Evolutionary conservation across 2,113 vertebrate genomes (phyloP), one percentile per base, ranked within the genome.

Genomic region (Rafetus swinhoei): DNA sequence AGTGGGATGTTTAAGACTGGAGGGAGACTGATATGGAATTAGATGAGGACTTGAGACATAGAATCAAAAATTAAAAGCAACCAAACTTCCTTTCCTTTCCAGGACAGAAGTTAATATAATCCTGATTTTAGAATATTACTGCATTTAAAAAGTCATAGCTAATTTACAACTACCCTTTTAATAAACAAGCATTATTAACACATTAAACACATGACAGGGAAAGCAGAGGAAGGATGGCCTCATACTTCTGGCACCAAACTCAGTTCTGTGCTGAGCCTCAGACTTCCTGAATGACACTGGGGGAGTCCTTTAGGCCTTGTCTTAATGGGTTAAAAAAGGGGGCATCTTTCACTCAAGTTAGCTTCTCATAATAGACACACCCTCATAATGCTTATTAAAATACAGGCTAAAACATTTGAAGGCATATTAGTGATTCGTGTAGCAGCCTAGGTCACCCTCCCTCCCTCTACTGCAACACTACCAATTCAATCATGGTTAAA

Each of bases 1-100:
- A 1, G 74, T 94, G 83, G 92, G 92, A 95, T 88, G 92, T 81
- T 95, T 89, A 94, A 91, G 89, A 94, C 94, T 59, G 74, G 84
- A 94, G 79, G 59, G 52, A 84, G 92, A 92, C 86, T 94, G 79
- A 80, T 86, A 90, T 86, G 53, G 53, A 96, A 95, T 85, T 91
- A 76, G 65, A 56, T 27, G 13, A 82, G 55, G 18, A 95, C 88
- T 95, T 82, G 84, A 90, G 83, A 94, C 86, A 88, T 91, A 93
- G 86, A 94, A 84, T 69, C 76, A 50, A 77, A 45, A 45, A 77
- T 50, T 45, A 50, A 50, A 77, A 45, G 39, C 39, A 50, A 77
- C 74, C 39, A 77, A 77, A 25, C 39, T 90, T 50, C 74, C 45
- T 87, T 72, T 1, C 80, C 55, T 93, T 93, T 88, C 77, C 45